phyloP scores from a whole-genome alignment of 2,797 vertebrate genomes.

The Phataginus tetradactyla region DNA sequence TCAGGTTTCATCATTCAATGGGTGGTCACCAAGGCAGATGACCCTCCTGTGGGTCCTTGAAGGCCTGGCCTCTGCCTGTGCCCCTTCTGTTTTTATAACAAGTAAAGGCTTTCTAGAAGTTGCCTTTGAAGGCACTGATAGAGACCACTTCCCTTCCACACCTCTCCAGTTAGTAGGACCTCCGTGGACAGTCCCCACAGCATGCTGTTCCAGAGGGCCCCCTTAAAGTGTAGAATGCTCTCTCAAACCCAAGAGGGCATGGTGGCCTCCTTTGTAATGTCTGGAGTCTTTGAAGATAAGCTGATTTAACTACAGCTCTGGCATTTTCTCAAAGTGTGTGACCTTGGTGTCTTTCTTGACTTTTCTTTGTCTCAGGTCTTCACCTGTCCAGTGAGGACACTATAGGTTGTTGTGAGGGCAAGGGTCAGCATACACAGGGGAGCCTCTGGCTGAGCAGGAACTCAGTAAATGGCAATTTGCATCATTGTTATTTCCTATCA shows the following conservation, averaged over 20 bases:
- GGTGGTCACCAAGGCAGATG: not conserved
- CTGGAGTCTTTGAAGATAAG: not conserved
- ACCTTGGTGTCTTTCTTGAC: not conserved
- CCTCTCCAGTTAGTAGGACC: not conserved
- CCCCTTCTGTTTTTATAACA: not conserved
- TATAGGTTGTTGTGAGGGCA: fast-evolving
- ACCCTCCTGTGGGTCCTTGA: no score
- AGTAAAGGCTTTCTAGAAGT: not conserved
- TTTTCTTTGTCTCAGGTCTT: not conserved
- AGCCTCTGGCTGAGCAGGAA: not conserved
- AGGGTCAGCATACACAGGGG: fast-evolving
- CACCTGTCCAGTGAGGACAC: not conserved
- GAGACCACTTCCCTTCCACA: not conserved
- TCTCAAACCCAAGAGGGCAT: not conserved
- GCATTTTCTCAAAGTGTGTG: not conserved
- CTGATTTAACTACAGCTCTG: not conserved
- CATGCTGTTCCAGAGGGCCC: not conserved
- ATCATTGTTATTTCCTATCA: not conserved
- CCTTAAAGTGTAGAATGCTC: not conserved
- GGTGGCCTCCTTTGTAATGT: not conserved
- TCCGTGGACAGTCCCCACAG: fast-evolving
- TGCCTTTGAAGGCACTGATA: fast-evolving
- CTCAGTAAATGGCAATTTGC: not conserved
- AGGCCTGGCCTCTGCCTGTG: not conserved
- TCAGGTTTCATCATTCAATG: not conserved